phyloP scores from a whole-genome alignment of 2,113 vertebrate species.

The Psilopsiagon aurifrons region DNA sequence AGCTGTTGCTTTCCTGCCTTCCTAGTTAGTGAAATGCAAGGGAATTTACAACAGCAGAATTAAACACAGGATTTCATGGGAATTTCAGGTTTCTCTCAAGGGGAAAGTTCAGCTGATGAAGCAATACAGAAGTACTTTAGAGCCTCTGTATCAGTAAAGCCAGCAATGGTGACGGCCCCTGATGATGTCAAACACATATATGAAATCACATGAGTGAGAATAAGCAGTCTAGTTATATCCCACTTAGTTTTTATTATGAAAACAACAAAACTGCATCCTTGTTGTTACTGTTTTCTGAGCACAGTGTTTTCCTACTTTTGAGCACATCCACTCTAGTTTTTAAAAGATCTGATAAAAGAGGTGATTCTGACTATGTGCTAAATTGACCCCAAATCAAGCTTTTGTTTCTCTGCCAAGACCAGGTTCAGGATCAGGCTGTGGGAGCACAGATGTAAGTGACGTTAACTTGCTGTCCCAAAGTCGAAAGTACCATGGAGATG shows the following conservation, averaged over 20 bases:
- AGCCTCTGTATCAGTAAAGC: not conserved
- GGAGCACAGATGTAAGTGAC: not conserved
- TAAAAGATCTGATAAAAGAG: not conserved
- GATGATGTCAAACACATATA: not conserved
- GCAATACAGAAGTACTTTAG: not conserved
- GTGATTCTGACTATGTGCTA: not conserved
- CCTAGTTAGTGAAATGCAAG: not conserved
- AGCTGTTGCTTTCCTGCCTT: not conserved
- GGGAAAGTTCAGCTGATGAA: not conserved
- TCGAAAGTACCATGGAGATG: not conserved
- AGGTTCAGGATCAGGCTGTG: not conserved
- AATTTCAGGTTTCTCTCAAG: not conserved
- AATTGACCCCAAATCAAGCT: not conserved
- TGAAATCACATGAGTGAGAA: not conserved
- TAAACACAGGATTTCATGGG: not conserved
- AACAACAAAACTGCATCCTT: not conserved
- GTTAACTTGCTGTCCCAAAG: not conserved
- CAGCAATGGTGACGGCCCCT: not conserved
- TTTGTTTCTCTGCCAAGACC: not conserved
- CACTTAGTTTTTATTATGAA: not conserved
- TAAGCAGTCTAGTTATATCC: not conserved
- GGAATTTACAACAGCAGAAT: not conserved
- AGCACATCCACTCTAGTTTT: not conserved
- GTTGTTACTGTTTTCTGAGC: not conserved
- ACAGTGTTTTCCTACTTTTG: not conserved